A percentile compares a stretch with the other conserved stretches of the same genome.
Evolutionary conservation across 2,113 vertebrate genomes (phyloP).

Genomic region (Pelecanoides urinatrix): DNA sequence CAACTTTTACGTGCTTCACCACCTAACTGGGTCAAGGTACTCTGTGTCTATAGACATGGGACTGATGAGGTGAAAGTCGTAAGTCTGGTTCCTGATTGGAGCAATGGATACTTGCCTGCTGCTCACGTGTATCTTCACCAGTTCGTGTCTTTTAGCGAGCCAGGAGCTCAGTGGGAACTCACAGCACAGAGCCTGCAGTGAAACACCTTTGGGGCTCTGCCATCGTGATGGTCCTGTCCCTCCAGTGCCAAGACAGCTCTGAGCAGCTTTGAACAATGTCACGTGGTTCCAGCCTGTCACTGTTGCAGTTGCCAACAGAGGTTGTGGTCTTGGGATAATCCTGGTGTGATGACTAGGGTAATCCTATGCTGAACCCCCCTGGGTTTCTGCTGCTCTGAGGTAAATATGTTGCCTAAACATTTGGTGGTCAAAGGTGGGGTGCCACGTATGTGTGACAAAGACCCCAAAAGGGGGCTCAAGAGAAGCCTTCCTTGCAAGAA

Average conservation of each 20-base stretch:
- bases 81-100: background rate
- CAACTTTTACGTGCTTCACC: background rate
- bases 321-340: background rate
- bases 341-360: background rate
- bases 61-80: background rate
- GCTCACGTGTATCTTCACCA: background rate
- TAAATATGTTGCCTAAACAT: background rate
- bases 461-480: background rate
- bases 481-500: background rate
- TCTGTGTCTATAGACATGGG: background rate
- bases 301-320: background rate
- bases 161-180: background rate
- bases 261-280: background rate
- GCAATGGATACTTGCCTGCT: background rate
- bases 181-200: background rate
- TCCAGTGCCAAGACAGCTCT: background rate
- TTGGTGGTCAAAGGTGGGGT: background rate
- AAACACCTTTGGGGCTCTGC: background rate
- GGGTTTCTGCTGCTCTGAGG: background rate
- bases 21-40: background rate
- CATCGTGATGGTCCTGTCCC: background rate
- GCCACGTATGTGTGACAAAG: background rate
- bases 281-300: background rate
- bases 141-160: background rate
- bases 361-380: background rate